These are phyloP conservation scores for Tetragonisca angustula DNA, from an alignment of 2,888 invertebrate species.

Conservation along the genomic window DNA sequence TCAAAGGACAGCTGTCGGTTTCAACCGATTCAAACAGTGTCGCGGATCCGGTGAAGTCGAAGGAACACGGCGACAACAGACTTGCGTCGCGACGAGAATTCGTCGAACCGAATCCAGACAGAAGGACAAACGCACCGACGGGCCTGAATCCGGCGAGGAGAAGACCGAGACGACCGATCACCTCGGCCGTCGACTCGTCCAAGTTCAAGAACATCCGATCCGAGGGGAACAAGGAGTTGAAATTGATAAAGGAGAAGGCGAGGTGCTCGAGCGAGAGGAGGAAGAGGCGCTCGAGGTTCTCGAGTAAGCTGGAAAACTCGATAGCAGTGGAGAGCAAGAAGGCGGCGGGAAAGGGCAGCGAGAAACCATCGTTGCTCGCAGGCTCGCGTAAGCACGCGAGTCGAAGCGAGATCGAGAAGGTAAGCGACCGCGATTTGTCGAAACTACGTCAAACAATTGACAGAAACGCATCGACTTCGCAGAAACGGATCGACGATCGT, in stretches of 20 bases:
- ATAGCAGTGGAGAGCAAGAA: conserved; percentile 8
- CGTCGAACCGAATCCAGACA: not conserved
- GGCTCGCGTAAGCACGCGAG: no score
- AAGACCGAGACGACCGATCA: conserved; percentile 21
- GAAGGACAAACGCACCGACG: not conserved
- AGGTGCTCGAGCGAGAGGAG: conserved; percentile 26
- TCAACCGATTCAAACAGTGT: not conserved
- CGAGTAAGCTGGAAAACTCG: not conserved
- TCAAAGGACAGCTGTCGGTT: not conserved
- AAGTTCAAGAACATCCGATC: conserved; percentile 78
- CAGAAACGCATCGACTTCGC: not conserved
- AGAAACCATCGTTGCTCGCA: not conserved
- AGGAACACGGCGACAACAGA: not conserved
- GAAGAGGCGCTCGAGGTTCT: not conserved
- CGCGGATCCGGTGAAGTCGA: not conserved
- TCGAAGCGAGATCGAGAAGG: not conserved
- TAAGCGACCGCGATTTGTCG: not conserved
- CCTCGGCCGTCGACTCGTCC: conserved; percentile 33
- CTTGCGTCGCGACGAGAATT: not conserved
- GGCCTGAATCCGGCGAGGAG: not conserved
- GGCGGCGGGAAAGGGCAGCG: not conserved
- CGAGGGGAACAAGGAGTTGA: conserved; percentile 77
- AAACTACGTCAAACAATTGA: not conserved
- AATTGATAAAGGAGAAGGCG: conserved; percentile 69
- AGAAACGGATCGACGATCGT: not conserved